Base-by-base conservation (phyloP, 92 coral and sea anemone genomes). In the Siderastrea siderea region DNA sequence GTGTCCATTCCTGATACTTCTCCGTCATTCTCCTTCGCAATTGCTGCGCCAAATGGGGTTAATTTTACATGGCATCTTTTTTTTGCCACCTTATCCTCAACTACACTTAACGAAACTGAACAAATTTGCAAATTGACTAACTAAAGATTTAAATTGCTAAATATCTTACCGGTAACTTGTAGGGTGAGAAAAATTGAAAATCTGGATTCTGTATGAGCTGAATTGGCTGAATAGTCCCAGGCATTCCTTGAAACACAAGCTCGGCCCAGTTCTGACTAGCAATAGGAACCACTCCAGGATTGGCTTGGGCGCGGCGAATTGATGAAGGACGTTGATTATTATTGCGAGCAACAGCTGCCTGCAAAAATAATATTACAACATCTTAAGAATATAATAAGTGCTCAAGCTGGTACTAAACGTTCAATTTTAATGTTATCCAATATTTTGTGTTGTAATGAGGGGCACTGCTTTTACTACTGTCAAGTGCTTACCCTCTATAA, bases 101-200 rank as follows among this genome's bases (percentile, higher is more conserved):
- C 26, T 13, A 61, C 16, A 3, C n/a, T 13, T 61, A n/a, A 61
- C 66, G 66, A 61, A 19, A 61, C 66, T 5, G 17, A 13, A 61
- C 13, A 61, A 61, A 5, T 13, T 13, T 13, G 17, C 6, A 2
- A 61, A 58, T 52, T 52, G 55, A 52, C 8, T 1, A 52, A 52
- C 55, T 6, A 13, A 61, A 11, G 66, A 5, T 11, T 5, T 26
- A 26, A 61, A 19, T 61, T 61, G 6, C 19, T 7, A n/a, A 11
- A 7, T 5, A 46, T 7, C 89, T 85, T 67, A 85, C 89, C 79
- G 89, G 89, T 66, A 85, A 77, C 77, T 85, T 85, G 58, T 9
- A 84, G 2, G 69, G 71, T 0, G 62, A 26, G 62, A 17, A 62
- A 71, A 71, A 48, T 44, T 71, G 79, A 81, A 19, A 68, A 53